Evolutionary conservation across 2,113 vertebrate species (phyloP).

Genomic region (Platysternon megacephalum): DNA sequence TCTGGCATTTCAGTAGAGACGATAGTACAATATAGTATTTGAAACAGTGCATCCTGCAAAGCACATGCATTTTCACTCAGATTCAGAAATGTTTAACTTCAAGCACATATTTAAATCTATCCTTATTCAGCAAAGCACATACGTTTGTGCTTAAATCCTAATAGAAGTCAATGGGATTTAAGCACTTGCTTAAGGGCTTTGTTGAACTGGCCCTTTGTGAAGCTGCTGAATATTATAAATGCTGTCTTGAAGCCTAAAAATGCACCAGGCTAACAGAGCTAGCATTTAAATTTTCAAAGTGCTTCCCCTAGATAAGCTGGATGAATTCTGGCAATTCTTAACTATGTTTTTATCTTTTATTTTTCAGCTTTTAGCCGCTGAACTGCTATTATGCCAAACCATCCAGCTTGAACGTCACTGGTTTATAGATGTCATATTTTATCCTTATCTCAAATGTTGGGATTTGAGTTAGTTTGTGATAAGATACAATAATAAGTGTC

Average conservation of each 20-base stretch:
- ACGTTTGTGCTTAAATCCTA: neutral
- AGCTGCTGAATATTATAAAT: neutral
- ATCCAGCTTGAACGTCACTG: neutral
- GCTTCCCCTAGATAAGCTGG: neutral
- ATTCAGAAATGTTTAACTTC: neutral
- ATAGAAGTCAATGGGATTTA: neutral
- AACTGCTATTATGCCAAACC: neutral
- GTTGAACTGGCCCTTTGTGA: neutral
- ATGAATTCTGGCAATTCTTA: neutral
- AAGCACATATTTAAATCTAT: neutral
- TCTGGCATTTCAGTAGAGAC: neutral
- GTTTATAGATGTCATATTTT: neutral
- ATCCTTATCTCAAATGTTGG: neutral
- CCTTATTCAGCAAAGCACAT: neutral
- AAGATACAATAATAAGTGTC: neutral
- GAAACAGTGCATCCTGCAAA: constrained; percentile 13
- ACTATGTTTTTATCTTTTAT: neutral
- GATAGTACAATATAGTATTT: neutral
- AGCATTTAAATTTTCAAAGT: neutral
- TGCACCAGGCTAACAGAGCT: neutral
- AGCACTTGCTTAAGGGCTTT: neutral
- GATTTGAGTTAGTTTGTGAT: neutral
- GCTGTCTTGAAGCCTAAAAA: neutral
- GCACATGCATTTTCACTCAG: neutral
- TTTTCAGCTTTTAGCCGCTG: neutral